Percentiles rank a stretch among this genome's conserved stretches.
phyloP scores from a whole-genome alignment of 2,888 invertebrate species.

The Torymus aiolomorphi region DNA sequence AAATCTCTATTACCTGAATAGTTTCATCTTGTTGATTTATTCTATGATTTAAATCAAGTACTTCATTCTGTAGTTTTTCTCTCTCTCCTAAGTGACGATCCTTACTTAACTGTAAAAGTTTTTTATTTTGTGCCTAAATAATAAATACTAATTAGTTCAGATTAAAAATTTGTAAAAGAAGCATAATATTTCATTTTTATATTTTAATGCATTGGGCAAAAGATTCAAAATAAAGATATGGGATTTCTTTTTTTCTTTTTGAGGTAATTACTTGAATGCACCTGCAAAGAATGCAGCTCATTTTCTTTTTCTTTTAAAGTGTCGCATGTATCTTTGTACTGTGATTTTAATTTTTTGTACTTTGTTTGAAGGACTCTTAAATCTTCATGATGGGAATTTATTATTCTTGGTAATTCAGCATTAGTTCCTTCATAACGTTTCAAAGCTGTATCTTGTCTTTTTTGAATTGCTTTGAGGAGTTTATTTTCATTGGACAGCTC shows the following conservation, averaged over 20 bases:
- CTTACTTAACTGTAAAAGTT: conserved; percentile 83
- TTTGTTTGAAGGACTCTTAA: conserved; percentile 83
- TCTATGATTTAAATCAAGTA: conserved; percentile 72
- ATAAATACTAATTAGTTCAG: neutral
- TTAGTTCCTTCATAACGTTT: conserved; percentile 87
- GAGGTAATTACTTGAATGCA: conserved; percentile 60
- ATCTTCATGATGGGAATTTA: conserved; percentile 88
- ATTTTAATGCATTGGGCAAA: conserved; percentile 20
- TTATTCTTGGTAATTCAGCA: conserved; percentile 85
- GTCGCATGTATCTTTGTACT: conserved; percentile 80
- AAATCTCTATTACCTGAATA: conserved; percentile 70
- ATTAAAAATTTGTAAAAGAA: too few species aligned
- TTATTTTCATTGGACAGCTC: conserved; percentile 85
- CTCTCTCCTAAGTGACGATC: conserved; percentile 85
- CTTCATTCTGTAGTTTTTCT: conserved; percentile 83
- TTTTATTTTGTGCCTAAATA: conserved; percentile 81
- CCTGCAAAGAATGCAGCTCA: conserved; percentile 80
- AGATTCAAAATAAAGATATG: conserved; percentile 11
- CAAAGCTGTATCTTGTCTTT: conserved; percentile 87
- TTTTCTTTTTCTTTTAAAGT: conserved; percentile 84
- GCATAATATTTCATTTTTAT: neutral
- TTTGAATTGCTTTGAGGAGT: conserved; percentile 85
- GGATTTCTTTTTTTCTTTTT: conserved; percentile 16
- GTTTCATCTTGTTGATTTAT: conserved; percentile 74
- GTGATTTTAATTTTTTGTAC: conserved; percentile 82